Evolutionary conservation across 2,888 invertebrate species (phyloP).

Genomic region (Eristalis arbustorum): DNA sequence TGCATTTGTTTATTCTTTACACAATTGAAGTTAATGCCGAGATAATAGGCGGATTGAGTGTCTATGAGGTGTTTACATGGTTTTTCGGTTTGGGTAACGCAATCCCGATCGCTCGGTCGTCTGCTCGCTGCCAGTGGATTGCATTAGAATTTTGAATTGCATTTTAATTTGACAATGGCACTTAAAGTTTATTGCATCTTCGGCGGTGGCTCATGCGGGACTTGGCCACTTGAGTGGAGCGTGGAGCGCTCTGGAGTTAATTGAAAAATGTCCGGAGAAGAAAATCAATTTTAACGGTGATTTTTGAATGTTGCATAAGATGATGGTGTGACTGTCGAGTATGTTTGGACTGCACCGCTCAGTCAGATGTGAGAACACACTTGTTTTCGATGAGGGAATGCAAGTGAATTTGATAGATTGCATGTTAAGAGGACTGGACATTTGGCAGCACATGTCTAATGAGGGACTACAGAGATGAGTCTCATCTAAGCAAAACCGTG

Average conservation of each 20-base stretch:
- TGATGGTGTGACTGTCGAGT: neutral
- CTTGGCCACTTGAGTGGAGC: neutral
- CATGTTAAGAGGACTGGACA: neutral
- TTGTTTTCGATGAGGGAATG: neutral
- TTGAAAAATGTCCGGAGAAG: neutral
- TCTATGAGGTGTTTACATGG: neutral
- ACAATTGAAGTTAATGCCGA: constrained; percentile 33
- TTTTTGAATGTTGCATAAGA: neutral
- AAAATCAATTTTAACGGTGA: neutral
- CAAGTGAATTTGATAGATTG: neutral
- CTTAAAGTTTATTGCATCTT: constrained; percentile 1
- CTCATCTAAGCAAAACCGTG: neutral
- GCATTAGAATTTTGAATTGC: constrained; percentile 40
- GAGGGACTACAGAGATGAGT: no score
- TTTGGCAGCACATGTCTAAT: neutral
- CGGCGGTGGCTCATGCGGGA: neutral
- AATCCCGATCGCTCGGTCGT: neutral
- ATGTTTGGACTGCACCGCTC: neutral
- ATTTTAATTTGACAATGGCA: constrained; percentile 28
- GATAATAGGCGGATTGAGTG: neutral
- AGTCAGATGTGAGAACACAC: neutral
- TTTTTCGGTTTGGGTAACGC: neutral
- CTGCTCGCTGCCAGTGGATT: neutral
- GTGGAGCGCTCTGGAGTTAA: neutral
- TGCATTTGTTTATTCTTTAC: constrained; percentile 33